phyloP scores from a whole-genome alignment of 2,888 invertebrate genomes.

The Hirtodrosophila trivittata region DNA sequence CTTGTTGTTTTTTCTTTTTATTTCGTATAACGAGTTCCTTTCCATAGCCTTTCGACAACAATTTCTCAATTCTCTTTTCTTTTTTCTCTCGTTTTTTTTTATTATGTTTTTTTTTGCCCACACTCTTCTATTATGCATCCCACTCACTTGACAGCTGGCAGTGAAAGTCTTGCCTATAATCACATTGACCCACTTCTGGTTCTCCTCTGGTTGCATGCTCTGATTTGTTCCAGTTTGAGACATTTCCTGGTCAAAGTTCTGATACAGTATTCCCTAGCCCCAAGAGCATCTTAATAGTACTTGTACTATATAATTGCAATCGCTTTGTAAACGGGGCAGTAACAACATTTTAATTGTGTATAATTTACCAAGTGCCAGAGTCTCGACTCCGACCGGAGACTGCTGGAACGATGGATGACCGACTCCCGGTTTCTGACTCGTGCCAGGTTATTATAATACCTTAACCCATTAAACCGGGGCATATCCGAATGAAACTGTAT shows the following conservation, averaged over 20 bases:
- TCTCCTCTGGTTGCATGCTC: slow-evolving; percentile 18
- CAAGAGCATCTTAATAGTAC: not conserved
- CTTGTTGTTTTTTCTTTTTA: not conserved
- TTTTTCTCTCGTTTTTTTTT: not conserved
- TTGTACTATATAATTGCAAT: slow-evolving; percentile 45
- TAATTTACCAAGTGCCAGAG: slow-evolving; percentile 50
- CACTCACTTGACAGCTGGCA: slow-evolving; percentile 53
- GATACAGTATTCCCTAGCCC: slow-evolving; percentile 2
- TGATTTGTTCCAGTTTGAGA: slow-evolving; percentile 51
- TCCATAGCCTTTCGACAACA: slow-evolving; percentile 31
- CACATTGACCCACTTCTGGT: slow-evolving; percentile 61
- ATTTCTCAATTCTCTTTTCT: slow-evolving; percentile 30
- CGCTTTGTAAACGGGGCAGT: slow-evolving; percentile 39
- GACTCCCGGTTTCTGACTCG: slow-evolving; percentile 28
- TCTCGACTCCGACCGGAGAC: not conserved
- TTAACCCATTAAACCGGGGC: not conserved
- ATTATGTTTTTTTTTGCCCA: slow-evolving; percentile 10
- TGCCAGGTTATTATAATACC: slow-evolving; percentile 31
- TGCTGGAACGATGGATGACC: slow-evolving; percentile 1
- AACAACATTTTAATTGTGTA: slow-evolving; percentile 70
- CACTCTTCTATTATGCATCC: slow-evolving; percentile 36
- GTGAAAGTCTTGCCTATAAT: slow-evolving; percentile 71
- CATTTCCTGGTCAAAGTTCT: slow-evolving; percentile 72
- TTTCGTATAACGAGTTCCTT: slow-evolving; percentile 44
- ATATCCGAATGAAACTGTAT: too few relatives aligned